Percentiles rank a stretch among this genome's conserved stretches.
Conservation (phyloP, 2,113 vertebrate genomes). For the Takifugu bimaculatus region DNA sequence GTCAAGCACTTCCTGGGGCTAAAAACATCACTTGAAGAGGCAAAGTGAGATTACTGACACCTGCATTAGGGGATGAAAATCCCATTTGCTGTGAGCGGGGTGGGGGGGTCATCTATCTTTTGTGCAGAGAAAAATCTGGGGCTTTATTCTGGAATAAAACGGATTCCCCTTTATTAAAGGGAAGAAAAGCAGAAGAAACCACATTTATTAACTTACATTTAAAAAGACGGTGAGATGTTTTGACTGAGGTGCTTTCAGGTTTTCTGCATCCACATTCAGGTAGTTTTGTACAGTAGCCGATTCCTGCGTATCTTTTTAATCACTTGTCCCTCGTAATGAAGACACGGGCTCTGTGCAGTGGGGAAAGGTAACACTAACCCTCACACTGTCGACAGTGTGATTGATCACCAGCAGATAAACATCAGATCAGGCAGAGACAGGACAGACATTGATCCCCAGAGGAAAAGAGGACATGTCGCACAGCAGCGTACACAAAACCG, state of each 20-base stretch:
- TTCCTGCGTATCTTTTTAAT: not conserved
- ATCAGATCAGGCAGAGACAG: constrained; percentile 67
- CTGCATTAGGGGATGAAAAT: constrained; percentile 65
- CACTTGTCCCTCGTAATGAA: constrained; percentile 30
- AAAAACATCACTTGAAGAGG: constrained; percentile 66
- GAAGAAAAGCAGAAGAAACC: not conserved
- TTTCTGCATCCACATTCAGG: too few relatives aligned
- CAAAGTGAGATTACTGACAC: constrained; percentile 70
- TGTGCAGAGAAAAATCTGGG: constrained; percentile 41
- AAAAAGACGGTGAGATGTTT: not conserved
- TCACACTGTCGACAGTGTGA: constrained; percentile 67
- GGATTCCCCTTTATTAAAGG: not conserved
- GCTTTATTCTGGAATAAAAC: constrained; percentile 40
- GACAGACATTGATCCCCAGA: constrained; percentile 71
- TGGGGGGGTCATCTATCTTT: constrained; percentile 68
- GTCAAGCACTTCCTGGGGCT: constrained; percentile 75
- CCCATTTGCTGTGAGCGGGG: constrained; percentile 57
- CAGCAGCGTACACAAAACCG: constrained; percentile 60
- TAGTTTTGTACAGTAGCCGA: too few relatives aligned
- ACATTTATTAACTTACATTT: not conserved
- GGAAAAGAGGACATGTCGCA: constrained; percentile 69
- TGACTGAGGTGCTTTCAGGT: too few relatives aligned
- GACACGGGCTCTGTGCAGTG: constrained; percentile 21
- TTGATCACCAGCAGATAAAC: constrained; percentile 75
- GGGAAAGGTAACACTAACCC: constrained; percentile 62